Evolutionary conservation across 2,113 vertebrate genomes (phyloP).

Genomic region (Chloropsis hardwickii): DNA sequence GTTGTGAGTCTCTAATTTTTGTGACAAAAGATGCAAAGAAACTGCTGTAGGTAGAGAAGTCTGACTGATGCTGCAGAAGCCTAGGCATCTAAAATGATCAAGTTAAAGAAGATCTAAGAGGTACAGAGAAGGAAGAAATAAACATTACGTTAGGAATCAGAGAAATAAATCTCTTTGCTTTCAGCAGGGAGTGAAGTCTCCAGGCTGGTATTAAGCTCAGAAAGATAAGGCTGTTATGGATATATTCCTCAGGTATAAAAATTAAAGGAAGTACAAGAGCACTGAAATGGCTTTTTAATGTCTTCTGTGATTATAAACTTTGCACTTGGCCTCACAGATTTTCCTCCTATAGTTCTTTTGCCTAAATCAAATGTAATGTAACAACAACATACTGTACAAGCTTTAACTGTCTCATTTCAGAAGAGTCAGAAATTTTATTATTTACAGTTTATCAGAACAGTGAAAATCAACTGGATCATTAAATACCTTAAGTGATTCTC

Average conservation of each 20-base stretch:
- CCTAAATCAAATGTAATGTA: not conserved
- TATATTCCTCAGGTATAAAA: constrained; percentile 61
- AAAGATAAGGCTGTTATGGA: constrained; percentile 56
- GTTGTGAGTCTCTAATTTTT: not conserved
- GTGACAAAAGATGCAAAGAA: not conserved
- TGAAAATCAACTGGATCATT: not conserved
- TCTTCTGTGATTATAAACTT: constrained; percentile 2
- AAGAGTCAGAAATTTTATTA: not conserved
- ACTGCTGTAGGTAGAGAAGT: not conserved
- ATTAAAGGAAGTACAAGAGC: constrained; percentile 19
- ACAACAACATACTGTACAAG: not conserved
- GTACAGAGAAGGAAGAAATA: constrained; percentile 18
- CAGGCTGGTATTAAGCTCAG: constrained; percentile 56
- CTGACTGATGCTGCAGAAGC: not conserved
- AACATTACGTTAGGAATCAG: constrained; percentile 35
- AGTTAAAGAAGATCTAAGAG: constrained; percentile 29
- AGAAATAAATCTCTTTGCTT: constrained; percentile 55
- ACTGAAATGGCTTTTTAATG: constrained; percentile 17
- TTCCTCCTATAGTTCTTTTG: not conserved
- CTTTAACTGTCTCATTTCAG: not conserved
- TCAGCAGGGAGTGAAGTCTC: constrained; percentile 57
- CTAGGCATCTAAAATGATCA: not conserved
- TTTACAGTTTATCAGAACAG: not conserved
- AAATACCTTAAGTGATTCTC: not conserved
- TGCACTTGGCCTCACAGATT: not conserved